Percentiles rank a stretch among this genome's conserved stretches.
phyloP scores from a whole-genome alignment of 2,113 vertebrate species.

The Oryzias melastigma region DNA sequence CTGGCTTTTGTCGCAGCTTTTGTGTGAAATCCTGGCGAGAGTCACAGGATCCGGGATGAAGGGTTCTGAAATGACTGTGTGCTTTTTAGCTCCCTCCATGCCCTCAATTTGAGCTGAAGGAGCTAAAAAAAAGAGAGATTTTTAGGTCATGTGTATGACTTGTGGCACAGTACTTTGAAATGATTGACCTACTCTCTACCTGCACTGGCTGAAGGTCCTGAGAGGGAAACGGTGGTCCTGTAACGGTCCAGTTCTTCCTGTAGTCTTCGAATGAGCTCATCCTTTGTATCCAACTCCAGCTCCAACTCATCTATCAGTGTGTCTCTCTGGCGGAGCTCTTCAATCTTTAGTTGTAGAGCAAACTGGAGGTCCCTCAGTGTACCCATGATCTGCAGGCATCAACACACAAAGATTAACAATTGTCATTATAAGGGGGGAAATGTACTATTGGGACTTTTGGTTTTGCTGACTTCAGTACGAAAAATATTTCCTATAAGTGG shows the following conservation, averaged over 20 bases:
- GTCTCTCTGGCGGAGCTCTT: conserved; percentile 80
- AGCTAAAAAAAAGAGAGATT: conserved; percentile 30
- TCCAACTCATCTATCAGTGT: conserved; percentile 80
- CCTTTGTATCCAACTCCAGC: conserved; percentile 78
- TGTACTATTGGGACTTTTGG: too few species aligned
- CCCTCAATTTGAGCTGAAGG: conserved; percentile 46
- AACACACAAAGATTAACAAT: not conserved
- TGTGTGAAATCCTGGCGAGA: conserved; percentile 52
- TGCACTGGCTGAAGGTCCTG: conserved; percentile 54
- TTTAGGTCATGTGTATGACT: conserved; percentile 1
- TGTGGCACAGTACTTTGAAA: not conserved
- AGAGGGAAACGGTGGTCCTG: conserved; percentile 58
- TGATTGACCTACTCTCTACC: conserved; percentile 35
- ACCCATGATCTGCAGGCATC: conserved; percentile 66
- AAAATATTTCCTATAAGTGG: too few species aligned
- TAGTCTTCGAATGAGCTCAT: conserved; percentile 79
- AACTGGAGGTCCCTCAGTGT: conserved; percentile 80
- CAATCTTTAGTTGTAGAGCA: conserved; percentile 79
- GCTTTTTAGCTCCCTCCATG: conserved; percentile 58
- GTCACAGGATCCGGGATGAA: conserved; percentile 57
- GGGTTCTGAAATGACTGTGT: conserved; percentile 71
- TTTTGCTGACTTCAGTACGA: too few species aligned
- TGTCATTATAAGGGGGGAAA: not conserved
- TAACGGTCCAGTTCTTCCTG: conserved; percentile 80
- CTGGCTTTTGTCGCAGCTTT: conserved; percentile 71